Conservation (phyloP, 92 coral and sea anemone genomes). For the Epizoanthus rinbou region DNA sequence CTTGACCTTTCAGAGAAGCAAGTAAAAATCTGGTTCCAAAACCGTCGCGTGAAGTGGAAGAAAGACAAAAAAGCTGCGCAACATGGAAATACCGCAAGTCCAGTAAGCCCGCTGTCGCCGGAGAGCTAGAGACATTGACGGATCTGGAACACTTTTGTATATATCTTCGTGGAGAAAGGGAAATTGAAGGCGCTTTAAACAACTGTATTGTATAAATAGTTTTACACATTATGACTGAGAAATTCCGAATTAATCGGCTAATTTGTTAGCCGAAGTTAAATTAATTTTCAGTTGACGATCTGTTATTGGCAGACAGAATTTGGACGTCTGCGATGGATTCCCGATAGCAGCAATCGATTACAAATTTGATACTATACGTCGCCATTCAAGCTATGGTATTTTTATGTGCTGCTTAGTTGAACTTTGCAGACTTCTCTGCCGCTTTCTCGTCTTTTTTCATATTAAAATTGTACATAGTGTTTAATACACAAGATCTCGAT, state of each 20-base stretch:
- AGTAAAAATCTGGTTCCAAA: conserved; percentile 99
- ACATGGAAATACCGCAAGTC: conserved; percentile 62
- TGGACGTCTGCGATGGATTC: conserved; percentile 6
- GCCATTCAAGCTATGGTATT: conserved; percentile 1
- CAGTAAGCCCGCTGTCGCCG: conserved; percentile 70
- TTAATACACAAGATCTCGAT: conserved; percentile 19
- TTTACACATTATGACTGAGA: conserved; percentile 36
- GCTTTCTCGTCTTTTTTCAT: conserved; percentile 1
- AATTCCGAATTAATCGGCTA: conserved; percentile 60
- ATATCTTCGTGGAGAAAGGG: conserved; percentile 5
- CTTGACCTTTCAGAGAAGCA: conserved; percentile 94
- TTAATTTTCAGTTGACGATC: conserved; percentile 28
- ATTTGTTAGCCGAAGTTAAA: conserved; percentile 56
- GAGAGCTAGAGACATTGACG: conserved; percentile 48
- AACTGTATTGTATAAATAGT: conserved; percentile 51
- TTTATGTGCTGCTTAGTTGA: conserved; percentile 6
- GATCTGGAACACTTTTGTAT: background rate
- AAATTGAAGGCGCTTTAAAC: conserved; percentile 47
- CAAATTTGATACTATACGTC: background rate
- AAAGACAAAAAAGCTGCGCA: conserved; percentile 96
- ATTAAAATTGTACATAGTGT: conserved; percentile 33
- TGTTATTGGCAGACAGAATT: conserved; percentile 5
- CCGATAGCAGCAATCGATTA: conserved; percentile 5
- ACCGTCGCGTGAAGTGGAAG: conserved; percentile 99
- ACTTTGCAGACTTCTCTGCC: conserved; percentile 1